Evolutionary conservation across 2,888 invertebrate species (phyloP).

Genomic region (Hipparchia sbordonii): DNA sequence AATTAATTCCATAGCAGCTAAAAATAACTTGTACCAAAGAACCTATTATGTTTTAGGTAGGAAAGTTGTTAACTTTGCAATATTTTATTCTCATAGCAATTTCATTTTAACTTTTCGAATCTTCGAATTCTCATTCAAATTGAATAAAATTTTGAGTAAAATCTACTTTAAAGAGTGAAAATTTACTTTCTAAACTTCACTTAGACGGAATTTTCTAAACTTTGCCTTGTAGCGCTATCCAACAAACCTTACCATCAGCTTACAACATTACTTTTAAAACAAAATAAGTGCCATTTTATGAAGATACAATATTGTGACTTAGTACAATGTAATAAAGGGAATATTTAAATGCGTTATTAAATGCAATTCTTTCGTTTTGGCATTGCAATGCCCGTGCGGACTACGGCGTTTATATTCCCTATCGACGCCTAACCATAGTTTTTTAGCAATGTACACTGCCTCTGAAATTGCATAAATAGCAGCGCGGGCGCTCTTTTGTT

Average conservation of each 20-base stretch:
- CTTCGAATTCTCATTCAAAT: conserved; percentile 20
- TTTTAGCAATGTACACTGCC: conserved; percentile 28
- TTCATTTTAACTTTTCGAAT: conserved; percentile 15
- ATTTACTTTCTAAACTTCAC: conserved; percentile 30
- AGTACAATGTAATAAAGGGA: neutral
- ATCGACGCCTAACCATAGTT: conserved; percentile 39
- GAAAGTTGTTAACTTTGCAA: neutral
- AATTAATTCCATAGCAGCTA: no score
- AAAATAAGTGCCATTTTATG: neutral
- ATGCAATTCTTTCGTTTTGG: conserved; percentile 5
- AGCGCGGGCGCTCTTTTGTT: conserved; percentile 47
- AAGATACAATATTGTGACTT: neutral
- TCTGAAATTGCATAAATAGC: conserved; percentile 47
- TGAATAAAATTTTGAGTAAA: conserved; percentile 15
- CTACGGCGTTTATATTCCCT: conserved; percentile 26
- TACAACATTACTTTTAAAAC: neutral
- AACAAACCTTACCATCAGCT: conserved; percentile 9
- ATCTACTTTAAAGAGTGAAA: conserved; percentile 20
- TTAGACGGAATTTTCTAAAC: conserved; percentile 24
- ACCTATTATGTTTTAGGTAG: neutral
- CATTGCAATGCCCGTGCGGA: conserved; percentile 42
- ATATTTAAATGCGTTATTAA: conserved; percentile 11
- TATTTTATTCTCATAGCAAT: conserved; percentile 10
- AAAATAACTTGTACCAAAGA: no score
- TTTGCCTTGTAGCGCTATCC: conserved; percentile 18